Conservation (phyloP, 2,797 vertebrate species). For the Ibycter americanus region DNA sequence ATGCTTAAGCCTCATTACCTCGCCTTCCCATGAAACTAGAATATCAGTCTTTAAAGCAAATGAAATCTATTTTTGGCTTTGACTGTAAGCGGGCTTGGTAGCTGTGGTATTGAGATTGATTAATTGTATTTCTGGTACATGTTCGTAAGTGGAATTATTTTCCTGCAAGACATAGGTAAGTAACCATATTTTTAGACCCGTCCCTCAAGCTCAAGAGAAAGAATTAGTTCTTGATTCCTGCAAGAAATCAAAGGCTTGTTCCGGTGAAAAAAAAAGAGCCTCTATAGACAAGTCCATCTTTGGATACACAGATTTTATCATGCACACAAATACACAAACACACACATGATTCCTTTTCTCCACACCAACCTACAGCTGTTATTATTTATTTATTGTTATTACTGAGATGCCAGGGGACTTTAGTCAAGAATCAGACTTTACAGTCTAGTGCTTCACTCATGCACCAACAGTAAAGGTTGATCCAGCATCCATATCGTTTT, state of each 20-base stretch:
- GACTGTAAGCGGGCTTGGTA: not conserved
- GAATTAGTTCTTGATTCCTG: not conserved
- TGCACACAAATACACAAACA: slow-evolving; percentile 26
- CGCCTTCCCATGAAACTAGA: not conserved
- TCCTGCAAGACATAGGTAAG: not conserved
- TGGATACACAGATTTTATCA: not conserved
- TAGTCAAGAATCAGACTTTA: slow-evolving; percentile 26
- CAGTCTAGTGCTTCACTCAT: not conserved
- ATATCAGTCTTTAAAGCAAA: not conserved
- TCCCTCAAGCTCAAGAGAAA: not conserved
- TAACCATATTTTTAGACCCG: not conserved
- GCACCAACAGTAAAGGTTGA: not conserved
- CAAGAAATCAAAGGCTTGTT: not conserved
- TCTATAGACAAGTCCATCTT: not conserved
- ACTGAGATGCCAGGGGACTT: not conserved
- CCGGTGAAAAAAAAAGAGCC: not conserved
- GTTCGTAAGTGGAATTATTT: not conserved
- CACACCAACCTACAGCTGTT: not conserved
- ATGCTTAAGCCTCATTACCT: not conserved
- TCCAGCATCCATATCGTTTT: not conserved
- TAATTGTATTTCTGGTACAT: not conserved
- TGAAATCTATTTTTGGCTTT: not conserved
- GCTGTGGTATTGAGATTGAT: not conserved
- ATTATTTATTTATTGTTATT: slow-evolving; percentile 59
- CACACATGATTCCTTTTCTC: not conserved